Percentiles rank a stretch among this genome's conserved stretches.
Evolutionary conservation across 2,797 vertebrate species (phyloP).

Genomic region (Acipenser ruthenus): DNA sequence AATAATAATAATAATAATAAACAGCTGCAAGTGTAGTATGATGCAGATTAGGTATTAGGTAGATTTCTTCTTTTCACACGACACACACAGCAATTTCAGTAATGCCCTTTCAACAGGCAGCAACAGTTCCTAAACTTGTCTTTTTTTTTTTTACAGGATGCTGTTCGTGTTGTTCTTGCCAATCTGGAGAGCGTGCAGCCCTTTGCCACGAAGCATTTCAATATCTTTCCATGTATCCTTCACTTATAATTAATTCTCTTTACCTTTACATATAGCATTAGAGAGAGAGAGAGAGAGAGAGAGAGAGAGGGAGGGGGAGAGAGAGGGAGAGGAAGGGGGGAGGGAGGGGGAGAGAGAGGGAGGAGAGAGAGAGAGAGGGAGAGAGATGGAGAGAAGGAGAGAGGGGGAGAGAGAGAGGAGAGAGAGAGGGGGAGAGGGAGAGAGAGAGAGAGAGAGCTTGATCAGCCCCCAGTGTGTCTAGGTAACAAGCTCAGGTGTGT

Average conservation of each 20-base stretch:
- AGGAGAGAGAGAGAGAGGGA: conserved; percentile 18
- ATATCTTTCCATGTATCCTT: neutral
- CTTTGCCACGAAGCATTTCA: neutral
- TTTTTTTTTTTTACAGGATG: neutral
- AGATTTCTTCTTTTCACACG: no score
- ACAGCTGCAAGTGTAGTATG: no score
- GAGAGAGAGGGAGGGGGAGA: neutral
- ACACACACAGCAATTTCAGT: no score
- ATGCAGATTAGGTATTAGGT: no score
- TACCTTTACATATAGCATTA: no score
- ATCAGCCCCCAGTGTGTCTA: no score
- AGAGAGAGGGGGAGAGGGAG: no score
- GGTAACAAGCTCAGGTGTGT: no score
- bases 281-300: conserved; percentile 2
- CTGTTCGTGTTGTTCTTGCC: neutral
- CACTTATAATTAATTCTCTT: neutral
- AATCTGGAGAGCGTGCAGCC: neutral
- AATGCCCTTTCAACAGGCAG: no score
- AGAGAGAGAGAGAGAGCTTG: no score
- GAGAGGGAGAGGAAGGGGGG: neutral
- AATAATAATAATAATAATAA: no score
- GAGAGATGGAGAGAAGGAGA: neutral
- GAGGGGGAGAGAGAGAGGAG: neutral
- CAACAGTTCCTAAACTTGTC: no score
- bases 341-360: conserved; percentile 9